Evolutionary conservation across 2,888 invertebrate genomes (phyloP).

Genomic region (Trachelus stipa): DNA sequence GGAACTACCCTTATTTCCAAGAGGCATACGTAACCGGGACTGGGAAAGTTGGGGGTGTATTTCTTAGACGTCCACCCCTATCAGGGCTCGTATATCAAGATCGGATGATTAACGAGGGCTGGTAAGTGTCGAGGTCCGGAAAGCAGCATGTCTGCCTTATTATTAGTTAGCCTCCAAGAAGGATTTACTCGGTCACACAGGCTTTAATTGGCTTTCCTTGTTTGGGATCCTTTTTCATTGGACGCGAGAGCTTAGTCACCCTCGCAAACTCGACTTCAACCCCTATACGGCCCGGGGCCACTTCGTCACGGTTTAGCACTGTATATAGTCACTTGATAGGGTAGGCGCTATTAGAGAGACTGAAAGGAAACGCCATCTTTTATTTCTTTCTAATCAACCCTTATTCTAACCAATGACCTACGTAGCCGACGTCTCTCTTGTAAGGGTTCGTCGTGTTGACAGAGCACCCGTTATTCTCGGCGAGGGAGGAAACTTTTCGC

Average conservation of each 20-base stretch:
- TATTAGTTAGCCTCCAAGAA: background rate
- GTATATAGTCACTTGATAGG: no score
- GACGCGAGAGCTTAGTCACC: background rate
- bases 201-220: background rate
- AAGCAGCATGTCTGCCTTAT: background rate
- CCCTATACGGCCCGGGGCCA: no score
- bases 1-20: background rate
- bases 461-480: background rate
- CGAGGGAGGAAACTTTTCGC: background rate
- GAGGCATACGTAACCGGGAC: background rate
- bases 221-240: background rate
- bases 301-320: background rate
- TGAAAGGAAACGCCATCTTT: background rate
- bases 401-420: no score
- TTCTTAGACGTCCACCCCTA: background rate
- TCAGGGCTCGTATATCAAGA: background rate
- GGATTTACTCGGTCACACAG: background rate
- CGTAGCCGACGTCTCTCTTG: rapidly evolving
- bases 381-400: background rate
- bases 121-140: background rate
- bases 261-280: background rate
- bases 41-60: background rate
- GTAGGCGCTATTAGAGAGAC: no score
- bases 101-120: background rate
- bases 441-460: background rate